phyloP scores from a whole-genome alignment of 64 coral and sea anemone genomes.

The Porites australiensis region DNA sequence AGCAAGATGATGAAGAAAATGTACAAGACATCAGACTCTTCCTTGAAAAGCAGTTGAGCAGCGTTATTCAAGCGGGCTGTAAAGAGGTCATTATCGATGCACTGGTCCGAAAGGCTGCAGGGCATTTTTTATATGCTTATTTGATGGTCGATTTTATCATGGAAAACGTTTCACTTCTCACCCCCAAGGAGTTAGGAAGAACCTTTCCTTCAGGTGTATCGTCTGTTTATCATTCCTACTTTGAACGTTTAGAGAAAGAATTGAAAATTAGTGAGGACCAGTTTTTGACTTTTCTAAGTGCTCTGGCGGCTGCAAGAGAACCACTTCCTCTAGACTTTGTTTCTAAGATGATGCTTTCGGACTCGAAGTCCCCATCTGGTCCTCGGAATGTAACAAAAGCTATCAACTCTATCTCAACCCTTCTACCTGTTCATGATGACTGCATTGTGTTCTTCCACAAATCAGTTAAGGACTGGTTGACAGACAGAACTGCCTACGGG shows the following conservation, averaged over 20 bases:
- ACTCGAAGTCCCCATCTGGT: no score
- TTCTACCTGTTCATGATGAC: conserved; percentile 31
- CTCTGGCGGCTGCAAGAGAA: conserved; percentile 8
- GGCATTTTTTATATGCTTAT: no score
- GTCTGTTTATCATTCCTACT: conserved; percentile 55
- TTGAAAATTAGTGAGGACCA: not conserved
- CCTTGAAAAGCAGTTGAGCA: no score
- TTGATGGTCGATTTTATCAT: no score
- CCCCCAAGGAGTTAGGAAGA: not conserved
- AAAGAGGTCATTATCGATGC: no score
- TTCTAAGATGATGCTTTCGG: not conserved
- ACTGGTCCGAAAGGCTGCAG: no score
- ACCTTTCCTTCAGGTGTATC: not conserved
- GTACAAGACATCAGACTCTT: no score
- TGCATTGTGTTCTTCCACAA: not conserved
- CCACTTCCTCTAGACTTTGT: conserved; percentile 31
- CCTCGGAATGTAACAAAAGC: not conserved
- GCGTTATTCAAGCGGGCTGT: no score
- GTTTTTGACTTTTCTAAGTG: conserved; percentile 40
- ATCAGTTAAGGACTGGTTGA: no score
- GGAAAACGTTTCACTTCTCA: not conserved
- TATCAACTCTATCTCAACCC: not conserved
- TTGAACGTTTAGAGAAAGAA: not conserved
- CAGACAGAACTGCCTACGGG: no score
- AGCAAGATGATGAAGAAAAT: no score